A percentile compares a stretch with the other conserved stretches of the same genome.
Conservation (phyloP, 2,888 invertebrate genomes). For the Platycheirus albimanus region DNA sequence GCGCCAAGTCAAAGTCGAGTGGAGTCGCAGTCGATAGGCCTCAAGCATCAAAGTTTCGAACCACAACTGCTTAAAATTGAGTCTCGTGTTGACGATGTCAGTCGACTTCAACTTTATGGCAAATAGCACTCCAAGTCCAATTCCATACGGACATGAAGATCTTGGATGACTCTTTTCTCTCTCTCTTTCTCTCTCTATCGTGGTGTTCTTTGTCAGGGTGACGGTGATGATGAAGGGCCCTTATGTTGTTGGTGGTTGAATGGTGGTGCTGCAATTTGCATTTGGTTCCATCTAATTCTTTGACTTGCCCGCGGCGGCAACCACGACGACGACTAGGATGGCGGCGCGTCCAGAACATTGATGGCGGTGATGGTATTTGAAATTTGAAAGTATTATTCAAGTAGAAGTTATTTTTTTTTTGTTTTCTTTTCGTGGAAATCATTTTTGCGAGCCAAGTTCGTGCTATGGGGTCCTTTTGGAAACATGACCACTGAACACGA, state of each 20-base stretch:
- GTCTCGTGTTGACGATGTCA: constrained; percentile 33
- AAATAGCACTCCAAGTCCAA: constrained; percentile 50
- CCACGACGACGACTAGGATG: background rate
- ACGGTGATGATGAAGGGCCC: constrained; percentile 50
- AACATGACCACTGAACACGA: constrained; percentile 39
- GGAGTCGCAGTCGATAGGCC: constrained; percentile 54
- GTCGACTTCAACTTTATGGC: constrained; percentile 45
- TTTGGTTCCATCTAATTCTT: constrained; percentile 48
- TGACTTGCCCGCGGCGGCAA: constrained; percentile 23
- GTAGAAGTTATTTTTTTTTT: constrained; percentile 42
- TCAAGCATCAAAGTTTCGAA: constrained; percentile 43
- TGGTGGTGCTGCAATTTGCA: constrained; percentile 65
- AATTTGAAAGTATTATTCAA: constrained; percentile 68
- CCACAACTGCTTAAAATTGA: constrained; percentile 28
- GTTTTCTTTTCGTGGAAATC: constrained; percentile 41
- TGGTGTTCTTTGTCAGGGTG: constrained; percentile 27
- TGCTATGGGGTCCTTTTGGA: constrained; percentile 18
- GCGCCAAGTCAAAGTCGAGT: constrained; percentile 24
- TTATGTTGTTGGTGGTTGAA: constrained; percentile 34
- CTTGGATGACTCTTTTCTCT: constrained; percentile 19
- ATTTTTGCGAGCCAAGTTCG: constrained; percentile 41
- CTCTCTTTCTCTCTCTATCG: background rate
- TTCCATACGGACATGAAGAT: constrained; percentile 28
- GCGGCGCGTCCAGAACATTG: background rate
- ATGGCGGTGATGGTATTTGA: constrained; percentile 27